phyloP scores from a whole-genome alignment of 1,140 invertebrate species.

The Diachasma alloeum region DNA sequence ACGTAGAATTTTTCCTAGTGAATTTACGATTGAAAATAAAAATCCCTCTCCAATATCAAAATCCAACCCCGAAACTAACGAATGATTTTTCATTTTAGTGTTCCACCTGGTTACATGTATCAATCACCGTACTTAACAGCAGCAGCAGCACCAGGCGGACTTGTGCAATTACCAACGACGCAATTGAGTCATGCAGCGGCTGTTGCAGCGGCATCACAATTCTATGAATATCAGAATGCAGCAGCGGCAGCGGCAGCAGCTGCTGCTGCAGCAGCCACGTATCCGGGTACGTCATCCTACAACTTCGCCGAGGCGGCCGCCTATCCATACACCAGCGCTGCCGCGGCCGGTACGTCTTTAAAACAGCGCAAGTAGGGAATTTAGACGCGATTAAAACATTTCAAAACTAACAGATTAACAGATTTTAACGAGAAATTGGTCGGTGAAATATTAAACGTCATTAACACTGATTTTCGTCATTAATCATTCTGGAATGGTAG shows the following conservation, averaged over 20 bases:
- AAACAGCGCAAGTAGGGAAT: slow-evolving; percentile 47
- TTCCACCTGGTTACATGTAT: slow-evolving; percentile 80
- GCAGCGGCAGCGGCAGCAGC: slow-evolving; percentile 68
- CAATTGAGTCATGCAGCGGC: slow-evolving; percentile 77
- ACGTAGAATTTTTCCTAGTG: neutral
- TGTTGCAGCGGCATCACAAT: slow-evolving; percentile 75
- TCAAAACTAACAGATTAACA: neutral
- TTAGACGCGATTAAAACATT: slow-evolving; percentile 14
- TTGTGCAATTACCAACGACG: slow-evolving; percentile 71
- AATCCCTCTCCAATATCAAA: neutral
- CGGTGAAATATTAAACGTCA: neutral
- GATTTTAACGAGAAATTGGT: neutral
- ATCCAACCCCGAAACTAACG: no score
- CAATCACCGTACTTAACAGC: slow-evolving; percentile 74
- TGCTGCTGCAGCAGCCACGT: slow-evolving; percentile 73
- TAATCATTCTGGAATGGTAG: no score
- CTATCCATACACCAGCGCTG: slow-evolving; percentile 72
- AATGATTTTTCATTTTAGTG: slow-evolving; percentile 58
- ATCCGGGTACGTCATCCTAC: slow-evolving; percentile 73
- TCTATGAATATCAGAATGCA: slow-evolving; percentile 77
- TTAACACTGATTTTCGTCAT: neutral
- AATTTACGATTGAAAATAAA: neutral
- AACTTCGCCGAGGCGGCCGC: slow-evolving; percentile 72
- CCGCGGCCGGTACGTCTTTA: slow-evolving; percentile 64
- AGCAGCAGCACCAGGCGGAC: slow-evolving; percentile 66